Conservation (phyloP, 2,797 vertebrate genomes). For the Liasis olivaceus region DNA sequence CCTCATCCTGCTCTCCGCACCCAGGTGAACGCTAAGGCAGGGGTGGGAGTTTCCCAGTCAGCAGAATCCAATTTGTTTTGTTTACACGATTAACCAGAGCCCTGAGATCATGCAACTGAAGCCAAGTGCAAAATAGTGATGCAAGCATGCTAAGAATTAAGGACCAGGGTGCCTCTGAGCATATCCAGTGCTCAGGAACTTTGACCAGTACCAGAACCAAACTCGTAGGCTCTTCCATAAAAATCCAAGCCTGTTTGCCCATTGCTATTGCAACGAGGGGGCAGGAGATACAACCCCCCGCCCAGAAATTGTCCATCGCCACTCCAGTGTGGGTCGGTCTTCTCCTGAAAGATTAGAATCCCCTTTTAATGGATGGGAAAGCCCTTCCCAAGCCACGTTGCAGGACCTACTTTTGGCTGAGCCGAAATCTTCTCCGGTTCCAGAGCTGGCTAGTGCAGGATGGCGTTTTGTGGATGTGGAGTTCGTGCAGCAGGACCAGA, state of each 20-base stretch:
- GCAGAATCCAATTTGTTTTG: not conserved
- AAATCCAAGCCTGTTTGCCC: not conserved
- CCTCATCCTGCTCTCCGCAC: not conserved
- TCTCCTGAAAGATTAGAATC: not conserved
- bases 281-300: not conserved
- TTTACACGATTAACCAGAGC: not conserved
- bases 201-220: not conserved
- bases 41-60: not conserved
- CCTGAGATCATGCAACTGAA: not conserved
- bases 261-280: not conserved
- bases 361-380: not conserved
- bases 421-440: not conserved
- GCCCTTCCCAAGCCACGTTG: too few relatives aligned
- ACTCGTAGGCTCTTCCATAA: not conserved
- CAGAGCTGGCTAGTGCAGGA: not conserved
- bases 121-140: not conserved
- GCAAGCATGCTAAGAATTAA: not conserved
- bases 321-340: not conserved
- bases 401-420: not conserved
- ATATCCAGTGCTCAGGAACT: not conserved
- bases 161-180: not conserved
- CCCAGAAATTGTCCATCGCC: not conserved
- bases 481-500: not conserved
- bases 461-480: not conserved
- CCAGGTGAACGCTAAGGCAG: not conserved